Evolutionary conservation across 1,140 invertebrate genomes (phyloP), one percentile per base, ranked within the genome.

Genomic region (Tetranychus cinnabarinus): DNA sequence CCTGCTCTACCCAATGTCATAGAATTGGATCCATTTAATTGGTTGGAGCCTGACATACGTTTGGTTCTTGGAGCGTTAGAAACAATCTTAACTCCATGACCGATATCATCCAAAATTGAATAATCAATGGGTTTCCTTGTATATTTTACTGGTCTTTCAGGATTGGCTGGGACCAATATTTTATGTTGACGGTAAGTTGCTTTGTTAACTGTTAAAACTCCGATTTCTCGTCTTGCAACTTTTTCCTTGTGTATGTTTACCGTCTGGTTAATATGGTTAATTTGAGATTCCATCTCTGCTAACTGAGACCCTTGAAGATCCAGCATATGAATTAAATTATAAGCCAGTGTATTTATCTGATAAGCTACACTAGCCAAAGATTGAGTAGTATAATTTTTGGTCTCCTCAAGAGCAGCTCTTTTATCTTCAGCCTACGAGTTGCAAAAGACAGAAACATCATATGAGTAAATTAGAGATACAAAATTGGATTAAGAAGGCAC

Each of bases 201-300:
- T 75, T 97, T 97, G 66, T 92, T 97, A 1, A 91, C 88, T 8
- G 93, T 98, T 4, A 93, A 70, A 7, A 91, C 85, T 33, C 93
- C 93, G 69, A 97, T 97, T 74, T 97, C 92, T 64, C 92, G 74
- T 63, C 93, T 75, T 1, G 93, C 93, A 2, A 97, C 89, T 75
- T 97, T 97, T 73, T 99, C 95, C 70, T 97, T 98, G 69, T 97
- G 92, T 67, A 98, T 96, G 77, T 88, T 86, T 7, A 97, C 91
- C 60, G 89, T 92, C 79, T 96, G 89, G 45, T 86, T 82, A 61
- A 93, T 90, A 70, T 93, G 87, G 73, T 91, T 90, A 80, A 93
- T 88, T 71, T 93, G 86, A 65, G 86, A 86, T 71, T 90, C 87
- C 88, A 97, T 95, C 72, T 95, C 88, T 35, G 82, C 82, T 15